Percentiles rank a stretch among this genome's conserved stretches.
These are phyloP conservation scores for Cinclus cinclus DNA, from an alignment of 2,113 vertebrate species.

Conservation along the genomic window DNA sequence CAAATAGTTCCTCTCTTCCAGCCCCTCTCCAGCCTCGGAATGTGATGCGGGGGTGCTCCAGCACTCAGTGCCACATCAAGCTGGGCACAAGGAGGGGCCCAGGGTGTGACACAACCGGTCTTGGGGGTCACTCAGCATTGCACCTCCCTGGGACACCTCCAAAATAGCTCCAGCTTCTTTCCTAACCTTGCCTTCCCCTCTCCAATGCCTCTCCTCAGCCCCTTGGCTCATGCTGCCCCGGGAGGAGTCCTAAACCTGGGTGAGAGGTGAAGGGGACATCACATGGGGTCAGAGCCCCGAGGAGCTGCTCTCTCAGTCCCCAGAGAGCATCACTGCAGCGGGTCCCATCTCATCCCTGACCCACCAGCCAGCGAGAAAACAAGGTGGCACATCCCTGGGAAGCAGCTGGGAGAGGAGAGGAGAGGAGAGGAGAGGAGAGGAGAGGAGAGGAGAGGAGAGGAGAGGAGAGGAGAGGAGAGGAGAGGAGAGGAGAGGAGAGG, in stretches of 20 bases:
- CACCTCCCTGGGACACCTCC: neutral
- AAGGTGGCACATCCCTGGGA: accelerated
- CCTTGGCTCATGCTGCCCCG: neutral
- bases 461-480: neutral
- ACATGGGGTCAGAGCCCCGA: neutral
- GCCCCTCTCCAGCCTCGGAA: no score
- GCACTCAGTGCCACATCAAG: accelerated
- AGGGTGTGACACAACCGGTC: no score
- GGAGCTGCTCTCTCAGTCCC: accelerated
- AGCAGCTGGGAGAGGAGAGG: neutral
- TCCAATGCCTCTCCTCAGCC: accelerated
- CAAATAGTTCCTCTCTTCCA: accelerated
- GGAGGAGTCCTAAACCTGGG: neutral
- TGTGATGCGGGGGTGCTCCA: accelerated
- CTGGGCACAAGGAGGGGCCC: neutral
- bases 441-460: no score
- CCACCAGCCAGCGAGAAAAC: neutral
- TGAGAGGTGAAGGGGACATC: neutral
- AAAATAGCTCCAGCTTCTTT: neutral
- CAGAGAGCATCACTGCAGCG: neutral
- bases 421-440: no score
- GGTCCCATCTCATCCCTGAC: neutral
- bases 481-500: neutral
- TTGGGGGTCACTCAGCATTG: neutral
- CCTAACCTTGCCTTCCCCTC: neutral